Conservation (phyloP, 2,888 invertebrate species). For the Loripinus fragilis region DNA sequence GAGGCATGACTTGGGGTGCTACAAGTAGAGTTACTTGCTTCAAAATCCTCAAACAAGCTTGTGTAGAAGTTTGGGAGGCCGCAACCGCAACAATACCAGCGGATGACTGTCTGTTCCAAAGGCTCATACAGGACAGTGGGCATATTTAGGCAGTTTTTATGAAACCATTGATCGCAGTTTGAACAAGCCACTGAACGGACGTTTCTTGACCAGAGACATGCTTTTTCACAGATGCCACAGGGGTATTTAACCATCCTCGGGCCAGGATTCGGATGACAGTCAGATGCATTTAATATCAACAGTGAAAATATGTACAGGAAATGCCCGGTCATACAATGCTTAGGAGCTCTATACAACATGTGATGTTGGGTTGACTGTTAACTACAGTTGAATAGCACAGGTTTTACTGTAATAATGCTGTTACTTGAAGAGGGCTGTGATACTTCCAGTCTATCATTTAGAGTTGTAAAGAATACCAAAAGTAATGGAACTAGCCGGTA, state of each 20-base stretch:
- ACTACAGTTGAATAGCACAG: too few relatives aligned
- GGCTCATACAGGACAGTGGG: constrained; percentile 8
- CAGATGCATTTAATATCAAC: constrained; percentile 9
- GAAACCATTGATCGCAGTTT: neutral
- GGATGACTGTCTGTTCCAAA: neutral
- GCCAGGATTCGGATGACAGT: constrained; percentile 38
- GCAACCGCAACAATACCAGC: constrained; percentile 19
- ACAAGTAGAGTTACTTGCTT: neutral
- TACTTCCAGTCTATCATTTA: too few relatives aligned
- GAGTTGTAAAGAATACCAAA: too few relatives aligned
- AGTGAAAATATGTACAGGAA: neutral
- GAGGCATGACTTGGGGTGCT: too few relatives aligned
- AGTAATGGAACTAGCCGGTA: too few relatives aligned
- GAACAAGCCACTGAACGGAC: neutral
- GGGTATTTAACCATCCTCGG: neutral
- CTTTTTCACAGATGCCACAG: neutral
- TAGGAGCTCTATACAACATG: too few relatives aligned
- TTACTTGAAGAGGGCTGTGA: too few relatives aligned
- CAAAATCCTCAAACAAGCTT: constrained; percentile 20
- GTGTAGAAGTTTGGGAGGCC: constrained; percentile 17
- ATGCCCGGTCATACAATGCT: neutral
- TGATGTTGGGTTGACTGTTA: too few relatives aligned
- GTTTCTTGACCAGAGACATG: neutral
- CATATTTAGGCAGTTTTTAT: neutral
- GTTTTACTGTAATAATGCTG: too few relatives aligned